Evolutionary conservation across 2,113 vertebrate species (phyloP).

Genomic region (Salminus brasiliensis): DNA sequence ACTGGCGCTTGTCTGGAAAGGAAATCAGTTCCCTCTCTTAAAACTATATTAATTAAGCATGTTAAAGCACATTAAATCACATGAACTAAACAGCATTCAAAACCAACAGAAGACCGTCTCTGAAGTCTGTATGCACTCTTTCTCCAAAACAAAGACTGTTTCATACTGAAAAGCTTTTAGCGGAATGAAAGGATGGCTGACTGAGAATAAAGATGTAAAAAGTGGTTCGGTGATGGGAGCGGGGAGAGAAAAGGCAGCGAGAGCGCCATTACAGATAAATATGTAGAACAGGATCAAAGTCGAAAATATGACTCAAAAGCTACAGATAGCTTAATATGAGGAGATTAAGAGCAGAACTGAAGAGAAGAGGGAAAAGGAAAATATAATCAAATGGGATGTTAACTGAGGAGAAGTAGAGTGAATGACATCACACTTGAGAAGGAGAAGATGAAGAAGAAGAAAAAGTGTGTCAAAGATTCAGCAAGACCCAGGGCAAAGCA

Average conservation of each 20-base stretch:
- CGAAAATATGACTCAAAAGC: background rate
- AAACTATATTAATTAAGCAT: slow-evolving; percentile 12
- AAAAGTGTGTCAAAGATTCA: slow-evolving; percentile 9
- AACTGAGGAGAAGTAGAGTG: background rate
- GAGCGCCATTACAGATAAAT: background rate
- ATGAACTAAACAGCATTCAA: background rate
- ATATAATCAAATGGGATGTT: background rate
- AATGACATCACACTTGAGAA: slow-evolving; percentile 23
- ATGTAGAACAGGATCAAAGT: background rate
- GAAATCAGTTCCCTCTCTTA: slow-evolving; percentile 7
- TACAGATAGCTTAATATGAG: slow-evolving; percentile 3
- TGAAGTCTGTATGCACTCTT: background rate
- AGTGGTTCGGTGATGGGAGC: background rate
- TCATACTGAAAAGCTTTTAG: background rate
- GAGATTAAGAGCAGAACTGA: slow-evolving; percentile 1
- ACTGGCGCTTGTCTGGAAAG: slow-evolving; percentile 2
- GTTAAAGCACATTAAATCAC: background rate
- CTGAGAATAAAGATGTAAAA: background rate
- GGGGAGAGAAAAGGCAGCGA: background rate
- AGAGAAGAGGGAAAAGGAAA: background rate
- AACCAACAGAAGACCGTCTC: background rate
- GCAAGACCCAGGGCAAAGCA: background rate
- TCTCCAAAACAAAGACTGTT: background rate
- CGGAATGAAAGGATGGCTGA: background rate
- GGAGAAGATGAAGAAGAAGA: background rate